Evolutionary conservation across 2,113 vertebrate genomes (phyloP), one percentile per base, ranked within the genome.

Genomic region (Pygoscelis antarcticus): DNA sequence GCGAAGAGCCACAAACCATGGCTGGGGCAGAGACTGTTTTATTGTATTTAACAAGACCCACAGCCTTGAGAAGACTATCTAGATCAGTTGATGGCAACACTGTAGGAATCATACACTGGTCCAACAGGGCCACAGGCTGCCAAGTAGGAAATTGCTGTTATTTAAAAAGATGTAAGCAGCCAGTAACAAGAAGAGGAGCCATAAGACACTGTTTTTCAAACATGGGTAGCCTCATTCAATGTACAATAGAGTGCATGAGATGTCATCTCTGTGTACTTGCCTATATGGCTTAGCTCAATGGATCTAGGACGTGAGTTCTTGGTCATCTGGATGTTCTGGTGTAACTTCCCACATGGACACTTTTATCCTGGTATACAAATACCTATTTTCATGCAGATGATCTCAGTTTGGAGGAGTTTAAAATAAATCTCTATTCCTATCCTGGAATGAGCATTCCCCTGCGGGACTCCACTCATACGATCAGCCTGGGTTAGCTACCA

Each of bases 391-490:
- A 57, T 36, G n/a, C 52, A 64, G 84, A 93, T 93, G 90, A 94
- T 17, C n/a, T 93, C 91, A 93, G 47, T 76, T 83, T 85, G 70
- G 57, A 49, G 26, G 29, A 71, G 52, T 38, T 52, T 38, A 89
- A 93, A 97, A 94, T 89, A 89, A 55, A 86, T 65, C 25, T 54
- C 86, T 89, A 75, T 54, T 94, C 85, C 47, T 68, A 36, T 46
- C 55, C 55, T 38, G 55, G 79, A 91, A 95, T 38, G 52, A 92
- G 64, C 14, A 52, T 15, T 51, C 49, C 57, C 44, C 44, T 36
- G 16, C 21, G 75, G 47, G 52, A 83, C 68, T 72, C 66, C 16
- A 32, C 27, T 69, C 14, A 3, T 1, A 29, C 0, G 3, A 54
- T 21, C 7, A 7, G 54, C 12, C 55, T 71, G 60, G 19, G 22